phyloP scores from a whole-genome alignment of 2,113 vertebrate genomes.

The Hyla sarda region DNA sequence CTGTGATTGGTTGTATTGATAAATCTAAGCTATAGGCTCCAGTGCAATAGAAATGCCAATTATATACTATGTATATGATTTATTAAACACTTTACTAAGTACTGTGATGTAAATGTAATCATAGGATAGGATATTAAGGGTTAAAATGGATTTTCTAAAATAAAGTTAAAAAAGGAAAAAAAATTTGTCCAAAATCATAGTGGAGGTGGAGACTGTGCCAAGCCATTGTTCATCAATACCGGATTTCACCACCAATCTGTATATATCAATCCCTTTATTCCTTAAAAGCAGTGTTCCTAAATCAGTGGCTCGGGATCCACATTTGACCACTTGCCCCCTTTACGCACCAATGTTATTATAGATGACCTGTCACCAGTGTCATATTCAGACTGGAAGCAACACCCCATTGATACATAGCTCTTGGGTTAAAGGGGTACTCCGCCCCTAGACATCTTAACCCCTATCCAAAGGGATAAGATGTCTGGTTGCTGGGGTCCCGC shows the following conservation, averaged over 20 bases:
- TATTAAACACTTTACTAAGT: conserved; percentile 13
- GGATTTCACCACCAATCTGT: neutral
- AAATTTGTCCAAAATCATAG: neutral
- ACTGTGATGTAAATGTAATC: neutral
- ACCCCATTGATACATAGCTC: no score
- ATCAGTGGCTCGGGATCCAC: neutral
- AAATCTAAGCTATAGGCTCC: neutral
- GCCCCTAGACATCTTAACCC: no score
- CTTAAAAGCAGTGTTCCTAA: neutral
- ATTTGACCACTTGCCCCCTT: neutral
- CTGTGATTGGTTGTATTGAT: no score
- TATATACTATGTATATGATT: conserved; percentile 41
- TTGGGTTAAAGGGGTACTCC: no score
- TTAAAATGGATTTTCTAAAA: neutral
- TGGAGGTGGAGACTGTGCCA: neutral
- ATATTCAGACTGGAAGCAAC: neutral
- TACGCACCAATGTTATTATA: neutral
- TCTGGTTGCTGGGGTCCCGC: no score
- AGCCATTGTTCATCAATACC: neutral
- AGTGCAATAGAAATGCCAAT: conserved; percentile 11
- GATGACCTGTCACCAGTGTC: neutral
- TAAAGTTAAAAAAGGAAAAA: neutral
- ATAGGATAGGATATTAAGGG: no score
- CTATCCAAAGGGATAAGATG: no score
- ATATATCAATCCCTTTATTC: neutral